Percentiles rank a stretch among this genome's conserved stretches.
Conservation (phyloP, 1,140 invertebrate genomes). For the Bursaphelenchus mucronatus region DNA sequence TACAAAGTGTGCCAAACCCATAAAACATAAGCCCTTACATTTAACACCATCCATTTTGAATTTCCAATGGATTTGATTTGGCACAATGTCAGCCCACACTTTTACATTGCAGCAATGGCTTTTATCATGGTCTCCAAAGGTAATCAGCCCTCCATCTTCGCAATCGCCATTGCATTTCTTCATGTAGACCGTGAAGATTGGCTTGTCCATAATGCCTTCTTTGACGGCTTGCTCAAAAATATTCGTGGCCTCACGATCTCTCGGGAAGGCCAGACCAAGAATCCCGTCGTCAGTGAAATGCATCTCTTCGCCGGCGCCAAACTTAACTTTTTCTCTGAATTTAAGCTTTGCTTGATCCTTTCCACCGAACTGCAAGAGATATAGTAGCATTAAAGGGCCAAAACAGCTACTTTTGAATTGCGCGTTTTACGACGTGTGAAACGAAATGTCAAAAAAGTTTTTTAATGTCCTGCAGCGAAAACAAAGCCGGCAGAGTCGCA, state of each 20-base stretch:
- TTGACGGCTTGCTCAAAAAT: constrained; percentile 16
- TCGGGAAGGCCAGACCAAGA: background rate
- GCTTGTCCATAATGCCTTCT: constrained; percentile 6
- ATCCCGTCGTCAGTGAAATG: constrained; percentile 16
- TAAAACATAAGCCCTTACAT: background rate
- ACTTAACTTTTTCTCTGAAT: constrained; percentile 1
- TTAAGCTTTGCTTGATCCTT: background rate
- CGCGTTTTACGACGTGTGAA: no score
- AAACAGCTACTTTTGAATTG: no score
- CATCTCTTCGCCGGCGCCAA: constrained; percentile 11
- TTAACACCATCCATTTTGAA: constrained; percentile 4
- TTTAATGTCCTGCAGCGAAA: no score
- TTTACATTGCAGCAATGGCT: background rate
- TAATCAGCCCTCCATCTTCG: constrained; percentile 8
- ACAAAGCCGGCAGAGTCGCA: no score
- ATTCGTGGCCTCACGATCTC: background rate
- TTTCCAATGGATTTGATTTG: constrained; percentile 2
- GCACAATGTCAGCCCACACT: constrained; percentile 1
- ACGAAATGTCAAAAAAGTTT: no score
- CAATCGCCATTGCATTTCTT: constrained; percentile 13
- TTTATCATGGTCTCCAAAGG: constrained; percentile 6
- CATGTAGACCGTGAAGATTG: constrained; percentile 9
- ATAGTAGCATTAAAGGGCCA: background rate
- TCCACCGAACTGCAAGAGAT: constrained; percentile 7
- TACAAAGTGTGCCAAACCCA: background rate